Base-by-base conservation (phyloP, 2,888 invertebrate genomes). In the Mimumesa dahlbomi region DNA sequence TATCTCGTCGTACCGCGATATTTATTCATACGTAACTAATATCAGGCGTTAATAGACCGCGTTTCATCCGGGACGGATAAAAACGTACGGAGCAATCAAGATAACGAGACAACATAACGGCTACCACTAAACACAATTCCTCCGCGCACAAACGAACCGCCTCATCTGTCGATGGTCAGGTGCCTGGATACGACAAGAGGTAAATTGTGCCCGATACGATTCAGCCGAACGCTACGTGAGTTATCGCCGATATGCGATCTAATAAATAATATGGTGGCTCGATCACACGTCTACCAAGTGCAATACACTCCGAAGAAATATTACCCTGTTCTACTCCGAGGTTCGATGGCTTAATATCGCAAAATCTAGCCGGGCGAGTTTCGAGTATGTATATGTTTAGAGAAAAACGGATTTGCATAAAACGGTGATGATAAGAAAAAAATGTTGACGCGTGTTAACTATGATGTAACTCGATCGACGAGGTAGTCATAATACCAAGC, bases 111-210 rank as follows among this genome's bases (percentile, higher is more conserved):
- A 40, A 62, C 43, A 31, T 57, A 40, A 62, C 43, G 29, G 43
- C 62, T 36, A 13, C 2, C 14, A 11, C 36, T 36, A 45, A n/a
- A 45, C 21, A 21, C 45, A 19, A 45, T 59, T 59, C 50, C 34
- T 59, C 50, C 29, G 21, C 22, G 29, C 31, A 29, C n/a, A 9
- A 22, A 22, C 42, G 43, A 64, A 64, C 34, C 59, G 18, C 34
- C 50, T 43, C 40, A 64, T 59, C 63, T n/a, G n/a, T n/a, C n/a
- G n/a, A n/a, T n/a, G n/a, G n/a, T 63, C 31, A 11, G 49, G 45
- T 29, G 36, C 58, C 36, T n/a, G n/a, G 40, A 58, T 14, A 19
- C 42, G 38, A 59, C 50, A 9, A n/a, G 58, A 49, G 50, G 45
- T 43, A 59, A 64, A 45, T 64, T 64, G 49, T 4, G 11, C 18